Conservation (phyloP, 2,888 invertebrate genomes). For the Euclidia mi region DNA sequence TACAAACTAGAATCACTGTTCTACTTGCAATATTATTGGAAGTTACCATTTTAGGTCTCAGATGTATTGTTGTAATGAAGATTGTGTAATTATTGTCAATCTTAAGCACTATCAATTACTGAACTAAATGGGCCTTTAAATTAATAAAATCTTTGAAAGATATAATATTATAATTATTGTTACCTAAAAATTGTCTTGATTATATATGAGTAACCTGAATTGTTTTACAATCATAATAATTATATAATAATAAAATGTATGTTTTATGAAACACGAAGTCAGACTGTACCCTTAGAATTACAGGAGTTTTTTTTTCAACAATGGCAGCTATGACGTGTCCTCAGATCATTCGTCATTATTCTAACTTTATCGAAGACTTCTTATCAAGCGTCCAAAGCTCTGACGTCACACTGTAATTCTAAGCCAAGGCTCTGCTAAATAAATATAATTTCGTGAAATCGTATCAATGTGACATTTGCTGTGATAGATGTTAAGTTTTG, state of each 20-base stretch:
- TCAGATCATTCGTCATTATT: conserved; percentile 33
- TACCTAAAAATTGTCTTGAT: no score
- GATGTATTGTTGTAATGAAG: no score
- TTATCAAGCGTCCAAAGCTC: conserved; percentile 18
- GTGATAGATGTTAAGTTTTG: conserved; percentile 83
- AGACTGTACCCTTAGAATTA: not conserved
- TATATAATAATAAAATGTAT: no score
- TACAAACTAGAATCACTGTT: no score
- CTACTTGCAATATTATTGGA: no score
- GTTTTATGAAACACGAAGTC: not conserved
- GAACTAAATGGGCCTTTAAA: no score
- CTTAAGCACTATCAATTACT: no score
- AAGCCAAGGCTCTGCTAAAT: conserved; percentile 27
- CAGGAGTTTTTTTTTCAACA: conserved; percentile 11
- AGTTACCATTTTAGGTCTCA: no score
- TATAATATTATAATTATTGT: no score
- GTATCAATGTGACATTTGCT: conserved; percentile 69
- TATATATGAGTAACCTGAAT: no score
- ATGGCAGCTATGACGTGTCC: conserved; percentile 32
- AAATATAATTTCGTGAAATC: conserved; percentile 39
- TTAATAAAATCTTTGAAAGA: not conserved
- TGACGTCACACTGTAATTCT: conserved; percentile 17
- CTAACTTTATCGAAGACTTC: conserved; percentile 34
- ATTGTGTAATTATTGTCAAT: no score
- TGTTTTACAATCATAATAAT: no score